phyloP scores from a whole-genome alignment of 2,888 invertebrate genomes.

The Penaeus monodon region DNA sequence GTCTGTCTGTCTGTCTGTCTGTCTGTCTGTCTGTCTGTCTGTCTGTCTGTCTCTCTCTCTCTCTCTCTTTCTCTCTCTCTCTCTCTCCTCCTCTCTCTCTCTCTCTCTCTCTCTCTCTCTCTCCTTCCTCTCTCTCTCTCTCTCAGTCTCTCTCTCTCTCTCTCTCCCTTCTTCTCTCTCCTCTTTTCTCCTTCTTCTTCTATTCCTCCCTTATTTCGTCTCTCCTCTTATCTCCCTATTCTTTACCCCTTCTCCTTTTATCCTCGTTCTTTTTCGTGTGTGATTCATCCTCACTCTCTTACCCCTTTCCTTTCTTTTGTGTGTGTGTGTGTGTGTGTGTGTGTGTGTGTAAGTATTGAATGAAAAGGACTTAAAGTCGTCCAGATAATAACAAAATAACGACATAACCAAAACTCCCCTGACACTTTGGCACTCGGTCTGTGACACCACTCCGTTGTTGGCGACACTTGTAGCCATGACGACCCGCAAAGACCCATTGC shows the following conservation, averaged over 20 bases:
- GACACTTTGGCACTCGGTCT: not conserved
- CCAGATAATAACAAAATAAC: too few relatives aligned
- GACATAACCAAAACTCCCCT: too few relatives aligned
- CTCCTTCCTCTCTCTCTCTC: not conserved
- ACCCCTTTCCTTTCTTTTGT: not conserved
- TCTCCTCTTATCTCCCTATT: not conserved
- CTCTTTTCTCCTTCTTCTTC: not conserved
- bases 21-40: too few relatives aligned
- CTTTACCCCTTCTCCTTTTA: not conserved
- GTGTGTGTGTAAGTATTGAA: too few relatives aligned
- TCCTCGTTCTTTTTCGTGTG: not conserved
- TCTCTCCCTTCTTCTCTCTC: not conserved
- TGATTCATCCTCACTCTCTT: too few relatives aligned
- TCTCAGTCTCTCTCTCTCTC: not conserved
- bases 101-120: slow-evolving; percentile 13
- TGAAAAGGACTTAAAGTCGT: too few relatives aligned
- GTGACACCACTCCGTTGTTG: not conserved
- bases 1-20: too few relatives aligned
- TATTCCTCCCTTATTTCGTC: not conserved
- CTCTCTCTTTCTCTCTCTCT: not conserved
- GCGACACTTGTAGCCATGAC: too few relatives aligned
- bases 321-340: not conserved
- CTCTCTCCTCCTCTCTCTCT: not conserved
- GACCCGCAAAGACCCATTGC: too few relatives aligned
- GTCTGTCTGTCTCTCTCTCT: too few relatives aligned